Percentiles rank a stretch among this genome's conserved stretches.
Evolutionary conservation across 2,888 invertebrate species (phyloP).

Genomic region (Apamea anceps): DNA sequence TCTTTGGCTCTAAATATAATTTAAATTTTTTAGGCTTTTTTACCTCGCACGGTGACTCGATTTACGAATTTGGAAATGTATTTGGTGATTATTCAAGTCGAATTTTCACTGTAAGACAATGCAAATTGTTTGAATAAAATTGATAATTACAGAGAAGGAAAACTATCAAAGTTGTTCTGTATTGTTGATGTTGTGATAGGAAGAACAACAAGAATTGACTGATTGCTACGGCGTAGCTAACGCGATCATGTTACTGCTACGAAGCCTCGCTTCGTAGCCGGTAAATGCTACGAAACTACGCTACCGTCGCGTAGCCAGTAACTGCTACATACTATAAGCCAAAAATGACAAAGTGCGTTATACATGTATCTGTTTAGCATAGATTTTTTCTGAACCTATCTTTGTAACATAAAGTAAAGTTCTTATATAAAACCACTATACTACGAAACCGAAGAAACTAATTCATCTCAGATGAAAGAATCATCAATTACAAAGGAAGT

Average conservation of each 20-base stretch:
- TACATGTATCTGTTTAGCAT: not conserved
- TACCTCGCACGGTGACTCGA: not conserved
- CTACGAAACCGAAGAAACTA: not conserved
- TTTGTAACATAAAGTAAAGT: not conserved
- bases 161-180: too few species aligned
- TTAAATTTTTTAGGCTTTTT: too few species aligned
- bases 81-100: not conserved
- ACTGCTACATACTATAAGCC: not conserved
- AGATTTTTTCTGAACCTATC: not conserved
- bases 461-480: conserved; percentile 14
- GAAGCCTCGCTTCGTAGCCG: not conserved
- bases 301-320: not conserved
- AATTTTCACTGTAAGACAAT: not conserved
- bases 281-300: not conserved
- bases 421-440: not conserved
- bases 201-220: not conserved
- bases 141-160: not conserved
- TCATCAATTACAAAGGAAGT: conserved; percentile 36
- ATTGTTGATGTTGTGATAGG: not conserved
- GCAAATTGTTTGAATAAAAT: not conserved
- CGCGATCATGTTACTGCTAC: not conserved
- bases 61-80: too few species aligned
- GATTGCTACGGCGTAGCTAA: conserved; percentile 25
- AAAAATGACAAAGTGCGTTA: not conserved
- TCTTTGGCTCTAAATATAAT: too few species aligned